Base-by-base conservation (phyloP, 2,888 invertebrate species). In the Monoplex corrugatus region DNA sequence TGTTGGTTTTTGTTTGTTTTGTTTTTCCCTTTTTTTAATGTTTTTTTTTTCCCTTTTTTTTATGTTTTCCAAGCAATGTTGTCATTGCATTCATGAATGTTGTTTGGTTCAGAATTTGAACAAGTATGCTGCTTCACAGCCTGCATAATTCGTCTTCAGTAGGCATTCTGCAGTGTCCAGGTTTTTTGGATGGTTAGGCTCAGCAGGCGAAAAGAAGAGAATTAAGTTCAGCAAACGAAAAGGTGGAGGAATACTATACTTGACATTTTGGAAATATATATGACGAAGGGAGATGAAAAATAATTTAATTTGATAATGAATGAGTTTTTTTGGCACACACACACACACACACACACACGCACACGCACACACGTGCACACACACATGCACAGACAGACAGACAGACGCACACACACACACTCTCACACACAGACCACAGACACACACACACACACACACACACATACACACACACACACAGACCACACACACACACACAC, bases 321-420 rank as follows among this genome's bases (percentile, higher is more conserved):
- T 10, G 6, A 75, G 35, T 2, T 35, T 23, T 2, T 75, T 10
- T 75, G 13, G 13, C 75, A n/a, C n/a, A 28, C n/a, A 28, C 75
- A 75, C 75, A 72, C 72, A 72, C 72, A 72, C 72, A 72, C 72
- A 28, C 72, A 72, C 72, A 28, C 72, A 72, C 72, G 32, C 72
- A 72, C 72, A 28, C 72, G 28, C 72, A 28, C 72, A 72, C 72
- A 28, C 72, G 28, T 28, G 32, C 72, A 72, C 72, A 28, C 72
- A 72, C 72, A 28, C 72, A 72, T 28, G 32, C 72, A 72, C 72
- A 28, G 13, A 72, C 72, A 72, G 13, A 72, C 72, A n/a, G 75
- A 75, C 32, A n/a, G 35, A 75, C 75, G n/a, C 1, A 35, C 75
- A 75, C n/a, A 75, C n/a, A 75, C 2, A 28, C 32, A 75, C 2